phyloP scores from a whole-genome alignment of 1,140 invertebrate genomes.

The Pseudomyrmex pallidus region DNA sequence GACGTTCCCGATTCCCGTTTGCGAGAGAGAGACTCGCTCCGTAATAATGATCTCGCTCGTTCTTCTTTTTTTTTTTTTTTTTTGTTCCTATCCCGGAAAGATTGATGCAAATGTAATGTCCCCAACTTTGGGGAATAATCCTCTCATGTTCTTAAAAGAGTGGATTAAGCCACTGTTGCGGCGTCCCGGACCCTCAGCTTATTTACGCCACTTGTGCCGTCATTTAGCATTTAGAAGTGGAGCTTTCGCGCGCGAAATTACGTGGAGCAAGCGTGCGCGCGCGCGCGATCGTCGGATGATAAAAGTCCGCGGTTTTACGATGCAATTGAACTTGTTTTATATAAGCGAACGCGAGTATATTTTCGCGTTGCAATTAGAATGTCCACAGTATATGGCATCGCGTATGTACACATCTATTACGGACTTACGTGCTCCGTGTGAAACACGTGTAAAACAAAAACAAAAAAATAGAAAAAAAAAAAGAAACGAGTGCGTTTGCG shows the following conservation, averaged over 20 bases:
- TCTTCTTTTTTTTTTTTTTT: no score
- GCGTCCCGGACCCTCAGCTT: background rate
- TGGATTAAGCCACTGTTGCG: slow-evolving; percentile 5
- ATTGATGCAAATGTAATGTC: slow-evolving; percentile 16
- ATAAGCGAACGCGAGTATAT: background rate
- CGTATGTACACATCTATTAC: no score
- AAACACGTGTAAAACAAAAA: no score
- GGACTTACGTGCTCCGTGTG: no score
- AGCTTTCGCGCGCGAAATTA: slow-evolving; percentile 19
- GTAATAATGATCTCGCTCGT: background rate
- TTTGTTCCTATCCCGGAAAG: background rate
- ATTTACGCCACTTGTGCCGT: slow-evolving; percentile 10
- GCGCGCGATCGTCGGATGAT: background rate
- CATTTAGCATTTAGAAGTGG: slow-evolving; percentile 20
- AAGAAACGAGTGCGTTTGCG: no score
- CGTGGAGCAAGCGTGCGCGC: background rate
- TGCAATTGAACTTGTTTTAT: slow-evolving; percentile 8
- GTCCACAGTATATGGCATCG: no score
- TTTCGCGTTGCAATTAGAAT: no score
- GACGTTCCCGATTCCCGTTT: background rate
- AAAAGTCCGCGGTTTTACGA: background rate
- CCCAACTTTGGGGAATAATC: slow-evolving; percentile 28
- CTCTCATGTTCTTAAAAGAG: slow-evolving; percentile 27
- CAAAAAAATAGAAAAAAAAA: no score
- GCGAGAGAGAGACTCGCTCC: background rate